These are phyloP conservation scores for Drosophila kepulauana DNA, from an alignment of 1,140 invertebrate species.

Conservation along the genomic window DNA sequence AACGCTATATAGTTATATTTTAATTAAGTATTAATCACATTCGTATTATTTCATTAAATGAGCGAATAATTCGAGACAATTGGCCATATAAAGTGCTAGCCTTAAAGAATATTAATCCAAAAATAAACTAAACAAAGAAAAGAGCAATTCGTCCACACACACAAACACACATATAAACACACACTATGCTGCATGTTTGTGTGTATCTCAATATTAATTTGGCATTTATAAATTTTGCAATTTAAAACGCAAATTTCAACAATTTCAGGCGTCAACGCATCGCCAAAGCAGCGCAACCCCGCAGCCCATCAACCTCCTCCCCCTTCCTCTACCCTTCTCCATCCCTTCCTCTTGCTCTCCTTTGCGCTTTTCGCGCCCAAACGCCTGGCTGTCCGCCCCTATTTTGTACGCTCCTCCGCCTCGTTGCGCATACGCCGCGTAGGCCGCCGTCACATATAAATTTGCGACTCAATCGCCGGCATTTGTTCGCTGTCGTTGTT, in stretches of 20 bases:
- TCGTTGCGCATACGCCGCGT: conserved; percentile 52
- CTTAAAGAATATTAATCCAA: conserved; percentile 2
- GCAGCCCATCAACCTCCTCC: too few species aligned
- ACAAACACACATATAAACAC: conserved; percentile 9
- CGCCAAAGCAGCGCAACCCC: conserved; percentile 55
- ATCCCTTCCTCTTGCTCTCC: not conserved
- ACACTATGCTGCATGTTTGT: not conserved
- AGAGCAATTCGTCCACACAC: too few species aligned
- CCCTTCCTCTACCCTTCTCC: not conserved
- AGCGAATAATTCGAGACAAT: not conserved
- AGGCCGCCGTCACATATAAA: conserved; percentile 65
- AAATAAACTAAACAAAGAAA: conserved; percentile 11
- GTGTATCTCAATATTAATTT: conserved; percentile 65
- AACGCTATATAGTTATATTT: too few species aligned
- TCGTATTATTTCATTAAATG: too few species aligned
- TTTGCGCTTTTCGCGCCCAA: too few species aligned
- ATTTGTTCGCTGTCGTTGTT: conserved; percentile 16
- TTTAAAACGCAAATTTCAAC: conserved; percentile 72
- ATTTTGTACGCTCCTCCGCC: conserved; percentile 29
- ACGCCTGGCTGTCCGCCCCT: conserved; percentile 20
- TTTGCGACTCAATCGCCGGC: conserved; percentile 74
- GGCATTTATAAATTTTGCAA: conserved; percentile 62
- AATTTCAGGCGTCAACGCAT: conserved; percentile 73
- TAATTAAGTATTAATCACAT: too few species aligned
- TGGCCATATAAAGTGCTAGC: conserved; percentile 25